Base-by-base conservation (phyloP, 2,888 invertebrate genomes). In the Chesias legatella region DNA sequence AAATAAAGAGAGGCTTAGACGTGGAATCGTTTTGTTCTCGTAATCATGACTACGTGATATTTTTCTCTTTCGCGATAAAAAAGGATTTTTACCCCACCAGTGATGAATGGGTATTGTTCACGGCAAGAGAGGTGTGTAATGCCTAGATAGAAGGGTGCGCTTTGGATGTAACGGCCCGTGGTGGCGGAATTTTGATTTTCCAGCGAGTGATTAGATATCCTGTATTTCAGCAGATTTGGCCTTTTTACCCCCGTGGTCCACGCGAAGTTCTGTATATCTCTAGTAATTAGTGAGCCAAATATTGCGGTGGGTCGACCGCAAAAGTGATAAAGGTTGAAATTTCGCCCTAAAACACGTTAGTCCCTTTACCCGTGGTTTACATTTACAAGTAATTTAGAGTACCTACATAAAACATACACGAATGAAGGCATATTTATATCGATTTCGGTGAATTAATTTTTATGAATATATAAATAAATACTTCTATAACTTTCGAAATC, bases 61-160 rank as follows among this genome's bases (percentile, higher is more conserved):
- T 60, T 60, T 49, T 53, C 58, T 60, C 59, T 56, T 62, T 63
- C 55, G 57, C 62, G 58, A 63, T 63, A 61, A 60, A 60, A 56
- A 58, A 17, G n/a, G 57, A 61, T 66, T 64, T 58, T 62, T 54
- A 56, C 53, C 55, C 56, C 48, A 38, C 48, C 43, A 31, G 56
- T 68, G 67, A 69, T 69, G 60, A 71, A 73, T 71, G 65, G 59
- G 57, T 64, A 67, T 67, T 67, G 63, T 67, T 63, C 63, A 51
- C 36, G 54, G 56, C 42, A 54, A 54, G 54, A 61, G 52, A 65
- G 62, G 61, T 70, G 48, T 50, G 50, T 53, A 67, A 62, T 58
- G 53, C 45, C 52, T 41, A 56, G 57, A 51, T 58, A 55, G 60
- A 58, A 51, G 43, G 33, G 33, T 33, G 41, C 54, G 43, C 50